These are phyloP conservation scores for Galendromus occidentalis DNA, from an alignment of 1,140 invertebrate species.

Conservation along the genomic window DNA sequence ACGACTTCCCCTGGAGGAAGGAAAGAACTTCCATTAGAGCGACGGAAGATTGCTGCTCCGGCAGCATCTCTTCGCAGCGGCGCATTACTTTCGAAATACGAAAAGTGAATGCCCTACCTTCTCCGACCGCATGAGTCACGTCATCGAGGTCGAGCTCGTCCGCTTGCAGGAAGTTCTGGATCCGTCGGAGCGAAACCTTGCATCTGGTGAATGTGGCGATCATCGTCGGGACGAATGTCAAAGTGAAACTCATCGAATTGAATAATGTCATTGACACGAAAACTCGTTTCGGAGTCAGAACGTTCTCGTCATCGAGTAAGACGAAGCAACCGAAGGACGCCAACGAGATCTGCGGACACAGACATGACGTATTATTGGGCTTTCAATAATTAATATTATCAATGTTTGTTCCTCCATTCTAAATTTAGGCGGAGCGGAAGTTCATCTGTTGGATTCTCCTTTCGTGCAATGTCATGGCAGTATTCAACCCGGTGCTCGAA, in stretches of 20 bases:
- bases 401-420: background rate
- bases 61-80: background rate
- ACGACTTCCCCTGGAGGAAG: background rate
- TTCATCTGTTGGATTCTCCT: no score
- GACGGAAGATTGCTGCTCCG: background rate
- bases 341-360: conserved; percentile 32
- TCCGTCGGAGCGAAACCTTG: background rate
- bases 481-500: no score
- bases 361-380: background rate
- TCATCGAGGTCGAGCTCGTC: background rate
- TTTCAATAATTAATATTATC: background rate
- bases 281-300: conserved; percentile 66
- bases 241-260: conserved; percentile 85
- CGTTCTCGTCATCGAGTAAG: conserved; percentile 37
- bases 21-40: background rate
- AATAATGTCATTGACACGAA: conserved; percentile 94
- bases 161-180: conserved; percentile 1
- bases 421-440: background rate
- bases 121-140: background rate
- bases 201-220: background rate
- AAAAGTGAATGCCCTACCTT: background rate
- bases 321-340: conserved; percentile 80
- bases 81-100: background rate
- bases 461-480: no score
- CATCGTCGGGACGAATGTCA: conserved; percentile 20